Evolutionary conservation across 35 echinoderm and acorn worm genomes (phyloP).

Genomic region (Lytechinus pictus): DNA sequence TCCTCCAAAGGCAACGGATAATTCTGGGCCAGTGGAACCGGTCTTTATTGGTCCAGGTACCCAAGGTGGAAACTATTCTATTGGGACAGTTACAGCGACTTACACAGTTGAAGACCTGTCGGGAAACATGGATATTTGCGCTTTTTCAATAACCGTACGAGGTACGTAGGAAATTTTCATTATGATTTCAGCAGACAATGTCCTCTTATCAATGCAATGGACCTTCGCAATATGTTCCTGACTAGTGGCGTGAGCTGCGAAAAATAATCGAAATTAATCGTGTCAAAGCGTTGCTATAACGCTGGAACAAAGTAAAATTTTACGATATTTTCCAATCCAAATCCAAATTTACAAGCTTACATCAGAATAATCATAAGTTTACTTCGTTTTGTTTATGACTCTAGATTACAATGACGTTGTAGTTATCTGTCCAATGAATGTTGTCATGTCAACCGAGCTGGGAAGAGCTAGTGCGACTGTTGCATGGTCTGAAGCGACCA

Average conservation of each 20-base stretch:
- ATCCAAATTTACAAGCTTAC: no score
- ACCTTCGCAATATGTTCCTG: no score
- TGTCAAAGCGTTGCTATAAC: not conserved
- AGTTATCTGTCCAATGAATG: not conserved
- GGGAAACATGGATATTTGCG: not conserved
- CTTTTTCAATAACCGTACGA: not conserved
- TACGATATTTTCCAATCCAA: no score
- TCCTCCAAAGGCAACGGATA: not conserved
- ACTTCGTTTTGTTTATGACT: no score
- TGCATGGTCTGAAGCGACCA: not conserved
- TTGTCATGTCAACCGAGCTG: not conserved
- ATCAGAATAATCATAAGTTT: no score
- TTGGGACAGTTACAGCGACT: not conserved
- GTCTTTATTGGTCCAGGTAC: not conserved
- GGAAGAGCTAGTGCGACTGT: not conserved
- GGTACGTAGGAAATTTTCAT: not conserved
- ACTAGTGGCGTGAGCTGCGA: no score
- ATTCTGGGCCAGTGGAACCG: not conserved
- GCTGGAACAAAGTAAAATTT: not conserved
- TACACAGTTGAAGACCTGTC: not conserved
- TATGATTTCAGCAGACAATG: not conserved
- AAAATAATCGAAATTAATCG: not conserved
- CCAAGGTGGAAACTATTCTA: not conserved
- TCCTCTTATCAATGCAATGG: no score
- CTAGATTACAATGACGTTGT: not conserved